Base-by-base conservation (phyloP, 2,113 vertebrate species). In the Theristicus caerulescens region DNA sequence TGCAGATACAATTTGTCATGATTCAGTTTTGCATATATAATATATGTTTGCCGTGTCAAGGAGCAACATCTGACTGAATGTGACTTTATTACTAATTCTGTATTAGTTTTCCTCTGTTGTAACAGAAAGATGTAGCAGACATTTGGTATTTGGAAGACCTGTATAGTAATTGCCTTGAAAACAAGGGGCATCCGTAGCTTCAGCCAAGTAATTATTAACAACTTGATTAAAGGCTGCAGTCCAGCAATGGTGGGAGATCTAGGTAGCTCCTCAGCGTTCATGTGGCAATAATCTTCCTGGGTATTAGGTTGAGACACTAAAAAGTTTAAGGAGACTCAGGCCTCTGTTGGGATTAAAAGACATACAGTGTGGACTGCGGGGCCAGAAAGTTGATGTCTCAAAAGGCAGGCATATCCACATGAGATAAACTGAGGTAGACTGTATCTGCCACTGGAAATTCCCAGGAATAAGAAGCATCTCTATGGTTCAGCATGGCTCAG, bases 171-270 rank as follows among this genome's bases (percentile, higher is more conserved):
- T 4, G 6, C 36, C 88, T 91, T 82, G 71, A 87, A 88, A 94
- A 64, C 0, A 0, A 27, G 77, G 44, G 27, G 26, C n/a, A 46
- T 77, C 49, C 1, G 0, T 58, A 55, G 34, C 66, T 88, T 76
- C 70, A 70, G 44, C 78, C 54, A 42, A 61, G 40, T 34, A n/a
- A 12, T 47, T 88, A 11, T 83, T 89, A 71, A 49, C 44, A 86
- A 20, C 21, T 11, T 44, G 34, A 65, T 77, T 72, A 77, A 82
- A 89, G 29, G 61, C 79, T 86, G 44, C 38, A 34, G 59, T 32
- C 34, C 74, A 47, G 46, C 59, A 21, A 1, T 10, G 21, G 18
- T 67, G 36, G 34, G 72, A 90, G 36, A 49, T 40, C 13, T 36
- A 49, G 49, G 51, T 26, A 58, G 51, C 32, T 83, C 20, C 34